phyloP scores from a whole-genome alignment of 2,888 invertebrate genomes.

The Ferdinandea cuprea region DNA sequence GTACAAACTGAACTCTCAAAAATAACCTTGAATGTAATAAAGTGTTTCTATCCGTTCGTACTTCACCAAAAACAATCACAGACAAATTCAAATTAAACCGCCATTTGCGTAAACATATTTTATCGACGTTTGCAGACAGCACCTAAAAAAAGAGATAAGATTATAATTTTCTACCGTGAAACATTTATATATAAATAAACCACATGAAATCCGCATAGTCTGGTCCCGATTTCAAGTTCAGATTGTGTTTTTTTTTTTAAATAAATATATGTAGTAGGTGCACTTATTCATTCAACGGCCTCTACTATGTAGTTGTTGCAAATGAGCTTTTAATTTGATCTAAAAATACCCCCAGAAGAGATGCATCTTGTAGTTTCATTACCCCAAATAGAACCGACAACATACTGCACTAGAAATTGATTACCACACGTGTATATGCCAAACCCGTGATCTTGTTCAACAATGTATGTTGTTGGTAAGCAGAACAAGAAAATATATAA shows the following conservation, averaged over 20 bases:
- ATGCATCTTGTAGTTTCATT: slow-evolving; percentile 20
- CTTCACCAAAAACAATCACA: background rate
- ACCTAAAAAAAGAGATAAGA: slow-evolving; percentile 38
- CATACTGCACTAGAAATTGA: slow-evolving; percentile 39
- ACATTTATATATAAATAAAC: slow-evolving; percentile 6
- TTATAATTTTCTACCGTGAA: background rate
- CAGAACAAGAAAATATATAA: too few relatives aligned
- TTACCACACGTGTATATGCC: slow-evolving; percentile 28
- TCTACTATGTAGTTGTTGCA: background rate
- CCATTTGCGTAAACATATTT: background rate
- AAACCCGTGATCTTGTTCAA: slow-evolving; percentile 21
- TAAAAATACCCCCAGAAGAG: slow-evolving; percentile 27
- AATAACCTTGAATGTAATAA: too few relatives aligned
- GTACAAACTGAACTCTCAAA: too few relatives aligned
- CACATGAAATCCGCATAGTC: slow-evolving; percentile 13
- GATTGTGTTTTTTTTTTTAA: background rate
- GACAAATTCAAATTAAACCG: background rate
- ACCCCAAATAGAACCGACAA: slow-evolving; percentile 6
- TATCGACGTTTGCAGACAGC: slow-evolving; percentile 11
- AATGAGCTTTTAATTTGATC: slow-evolving; percentile 40
- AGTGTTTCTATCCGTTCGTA: too few relatives aligned
- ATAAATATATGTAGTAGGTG: slow-evolving; percentile 1
- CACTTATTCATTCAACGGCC: background rate
- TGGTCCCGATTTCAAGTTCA: slow-evolving; percentile 12
- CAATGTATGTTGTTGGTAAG: background rate